A percentile compares a stretch with the other conserved stretches of the same genome.
These are phyloP conservation scores for Eubucco bourcierii DNA, from an alignment of 2,113 vertebrate species.

Conservation along the genomic window DNA sequence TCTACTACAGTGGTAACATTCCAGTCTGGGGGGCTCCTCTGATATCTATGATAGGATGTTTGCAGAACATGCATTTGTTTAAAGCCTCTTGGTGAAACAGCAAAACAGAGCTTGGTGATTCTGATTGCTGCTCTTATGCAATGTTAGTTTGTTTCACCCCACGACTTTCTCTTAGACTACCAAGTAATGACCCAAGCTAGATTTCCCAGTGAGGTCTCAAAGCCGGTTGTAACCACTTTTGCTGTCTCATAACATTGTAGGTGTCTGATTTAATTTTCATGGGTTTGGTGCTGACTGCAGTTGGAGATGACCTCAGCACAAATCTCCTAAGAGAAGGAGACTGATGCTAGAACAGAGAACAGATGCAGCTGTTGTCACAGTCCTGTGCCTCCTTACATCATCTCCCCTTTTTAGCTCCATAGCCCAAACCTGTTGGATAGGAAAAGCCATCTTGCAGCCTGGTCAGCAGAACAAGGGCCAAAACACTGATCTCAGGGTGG, in stretches of 20 bases:
- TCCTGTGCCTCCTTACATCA: rapidly evolving
- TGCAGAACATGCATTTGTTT: background rate
- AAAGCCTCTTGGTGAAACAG: background rate
- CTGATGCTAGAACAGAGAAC: background rate
- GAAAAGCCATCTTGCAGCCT: background rate
- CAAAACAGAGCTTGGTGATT: background rate
- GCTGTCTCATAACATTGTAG: background rate
- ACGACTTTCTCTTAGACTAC: background rate
- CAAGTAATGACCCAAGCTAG: background rate
- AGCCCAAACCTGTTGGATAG: background rate
- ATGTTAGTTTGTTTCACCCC: background rate
- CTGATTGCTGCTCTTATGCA: background rate
- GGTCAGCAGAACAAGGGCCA: rapidly evolving
- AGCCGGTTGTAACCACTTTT: background rate
- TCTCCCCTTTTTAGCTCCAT: background rate
- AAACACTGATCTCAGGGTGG: background rate
- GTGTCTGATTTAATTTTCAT: background rate
- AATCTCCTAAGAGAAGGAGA: background rate
- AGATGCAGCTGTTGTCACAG: background rate
- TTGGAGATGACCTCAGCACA: background rate
- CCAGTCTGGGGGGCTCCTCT: background rate
- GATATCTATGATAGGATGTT: too few relatives aligned
- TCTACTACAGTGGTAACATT: background rate
- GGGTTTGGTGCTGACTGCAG: background rate
- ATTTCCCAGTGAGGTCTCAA: background rate